Conservation (phyloP, 1,140 invertebrate species). For the Hyphantria cunea region DNA sequence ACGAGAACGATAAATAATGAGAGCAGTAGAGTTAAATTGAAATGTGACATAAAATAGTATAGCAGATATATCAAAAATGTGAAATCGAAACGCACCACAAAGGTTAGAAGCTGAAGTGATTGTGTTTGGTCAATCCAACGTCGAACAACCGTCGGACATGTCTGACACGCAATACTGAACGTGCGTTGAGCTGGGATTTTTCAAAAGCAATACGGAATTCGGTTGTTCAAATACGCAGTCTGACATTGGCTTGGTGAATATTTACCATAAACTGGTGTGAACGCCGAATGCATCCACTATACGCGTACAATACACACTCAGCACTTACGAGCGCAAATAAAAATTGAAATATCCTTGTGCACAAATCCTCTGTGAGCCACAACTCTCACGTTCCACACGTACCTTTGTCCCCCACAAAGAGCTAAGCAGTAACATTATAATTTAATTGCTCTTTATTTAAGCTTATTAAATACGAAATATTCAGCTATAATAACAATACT, state of each 20-base stretch:
- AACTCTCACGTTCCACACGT: constrained; percentile 61
- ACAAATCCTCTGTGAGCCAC: constrained; percentile 63
- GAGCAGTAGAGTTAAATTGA: too few species aligned
- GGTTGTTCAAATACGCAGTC: constrained; percentile 19
- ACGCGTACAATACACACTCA: constrained; percentile 33
- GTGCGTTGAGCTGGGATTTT: constrained; percentile 21
- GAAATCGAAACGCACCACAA: not conserved
- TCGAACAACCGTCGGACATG: constrained; percentile 16
- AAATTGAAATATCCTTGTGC: constrained; percentile 73
- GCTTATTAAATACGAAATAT: constrained; percentile 9
- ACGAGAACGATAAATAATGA: too few species aligned
- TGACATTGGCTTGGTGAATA: constrained; percentile 24
- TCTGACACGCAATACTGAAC: constrained; percentile 10
- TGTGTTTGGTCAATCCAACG: constrained; percentile 16
- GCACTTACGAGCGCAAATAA: constrained; percentile 76
- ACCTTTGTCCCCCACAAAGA: constrained; percentile 44
- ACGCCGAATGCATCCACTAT: constrained; percentile 23
- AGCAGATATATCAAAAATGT: too few species aligned
- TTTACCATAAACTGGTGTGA: constrained; percentile 28
- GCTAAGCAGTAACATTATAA: constrained; percentile 42
- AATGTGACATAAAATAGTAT: too few species aligned
- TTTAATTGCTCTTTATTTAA: constrained; percentile 39
- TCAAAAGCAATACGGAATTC: constrained; percentile 15
- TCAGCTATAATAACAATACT: not conserved
- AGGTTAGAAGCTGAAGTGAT: constrained; percentile 18